Conservation (phyloP, 2,888 invertebrate species). For the Operophtera brumata region DNA sequence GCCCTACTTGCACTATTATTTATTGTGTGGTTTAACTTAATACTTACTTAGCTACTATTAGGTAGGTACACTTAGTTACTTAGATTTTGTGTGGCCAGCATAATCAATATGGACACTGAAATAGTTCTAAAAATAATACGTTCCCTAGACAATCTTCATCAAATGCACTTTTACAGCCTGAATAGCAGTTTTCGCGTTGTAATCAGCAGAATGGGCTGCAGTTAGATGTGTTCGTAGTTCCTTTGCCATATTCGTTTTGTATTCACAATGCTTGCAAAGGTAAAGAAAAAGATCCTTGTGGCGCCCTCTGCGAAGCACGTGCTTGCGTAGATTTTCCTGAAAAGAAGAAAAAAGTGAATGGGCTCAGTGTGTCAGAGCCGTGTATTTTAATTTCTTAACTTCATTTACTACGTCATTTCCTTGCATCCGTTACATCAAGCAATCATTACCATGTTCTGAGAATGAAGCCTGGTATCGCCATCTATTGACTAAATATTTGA, state of each 20-base stretch:
- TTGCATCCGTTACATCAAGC: neutral
- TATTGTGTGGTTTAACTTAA: no score
- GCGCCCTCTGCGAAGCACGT: conserved; percentile 88
- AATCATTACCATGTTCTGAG: neutral
- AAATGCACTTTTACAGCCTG: conserved; percentile 62
- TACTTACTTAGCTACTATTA: no score
- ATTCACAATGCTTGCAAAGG: conserved; percentile 85
- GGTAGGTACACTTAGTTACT: no score
- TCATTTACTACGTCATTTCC: no score
- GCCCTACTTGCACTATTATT: no score
- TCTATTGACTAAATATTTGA: conserved; percentile 8
- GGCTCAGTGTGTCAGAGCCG: no score
- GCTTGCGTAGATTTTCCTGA: conserved; percentile 93
- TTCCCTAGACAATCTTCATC: conserved; percentile 33
- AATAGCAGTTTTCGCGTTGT: conserved; percentile 72
- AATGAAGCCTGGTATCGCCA: conserved; percentile 12
- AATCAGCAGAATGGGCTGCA: conserved; percentile 77
- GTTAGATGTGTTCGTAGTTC: conserved; percentile 85
- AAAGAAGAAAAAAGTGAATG: conserved; percentile 29
- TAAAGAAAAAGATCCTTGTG: conserved; percentile 90
- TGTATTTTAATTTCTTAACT: no score
- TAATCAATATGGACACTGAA: no score
- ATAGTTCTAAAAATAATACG: no score
- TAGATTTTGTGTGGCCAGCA: no score
- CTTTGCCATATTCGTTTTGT: conserved; percentile 83